Conservation (phyloP, 2,113 vertebrate species). For the Pomatostomus ruficeps region DNA sequence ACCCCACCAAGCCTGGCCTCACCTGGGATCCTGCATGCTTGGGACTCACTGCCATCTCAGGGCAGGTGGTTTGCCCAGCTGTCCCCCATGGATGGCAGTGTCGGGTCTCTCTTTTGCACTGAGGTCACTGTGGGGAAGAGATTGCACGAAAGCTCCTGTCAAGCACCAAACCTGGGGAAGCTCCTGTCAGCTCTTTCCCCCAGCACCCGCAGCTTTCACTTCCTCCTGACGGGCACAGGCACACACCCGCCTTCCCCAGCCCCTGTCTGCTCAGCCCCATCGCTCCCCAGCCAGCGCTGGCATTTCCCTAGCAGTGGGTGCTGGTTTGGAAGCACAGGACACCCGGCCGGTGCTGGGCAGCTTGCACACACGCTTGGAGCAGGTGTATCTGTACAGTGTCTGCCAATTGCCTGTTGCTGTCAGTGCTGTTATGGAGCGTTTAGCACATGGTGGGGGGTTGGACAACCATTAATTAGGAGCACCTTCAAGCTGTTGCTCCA, state of each 20-base stretch:
- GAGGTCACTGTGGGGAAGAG: background rate
- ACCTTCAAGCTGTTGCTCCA: background rate
- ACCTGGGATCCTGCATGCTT: rapidly evolving
- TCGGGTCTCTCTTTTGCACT: background rate
- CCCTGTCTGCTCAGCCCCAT: background rate
- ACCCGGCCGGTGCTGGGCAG: background rate
- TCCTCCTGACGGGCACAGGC: background rate
- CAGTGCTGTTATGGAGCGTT: rapidly evolving
- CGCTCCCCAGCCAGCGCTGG: rapidly evolving
- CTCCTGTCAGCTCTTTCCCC: background rate
- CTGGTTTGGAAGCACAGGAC: background rate
- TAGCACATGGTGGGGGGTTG: background rate
- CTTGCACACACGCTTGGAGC: rapidly evolving
- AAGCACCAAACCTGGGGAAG: background rate
- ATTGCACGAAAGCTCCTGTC: background rate
- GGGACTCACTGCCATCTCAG: rapidly evolving
- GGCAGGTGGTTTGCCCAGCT: background rate
- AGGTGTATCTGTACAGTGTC: background rate
- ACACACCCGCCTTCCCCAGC: background rate
- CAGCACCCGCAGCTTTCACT: background rate
- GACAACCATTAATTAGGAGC: background rate
- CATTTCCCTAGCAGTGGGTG: background rate
- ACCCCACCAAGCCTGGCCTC: background rate
- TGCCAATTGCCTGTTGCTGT: background rate
- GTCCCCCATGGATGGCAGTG: rapidly evolving